phyloP scores from a whole-genome alignment of 2,797 vertebrate species.

The Rhyacichthys aspro region DNA sequence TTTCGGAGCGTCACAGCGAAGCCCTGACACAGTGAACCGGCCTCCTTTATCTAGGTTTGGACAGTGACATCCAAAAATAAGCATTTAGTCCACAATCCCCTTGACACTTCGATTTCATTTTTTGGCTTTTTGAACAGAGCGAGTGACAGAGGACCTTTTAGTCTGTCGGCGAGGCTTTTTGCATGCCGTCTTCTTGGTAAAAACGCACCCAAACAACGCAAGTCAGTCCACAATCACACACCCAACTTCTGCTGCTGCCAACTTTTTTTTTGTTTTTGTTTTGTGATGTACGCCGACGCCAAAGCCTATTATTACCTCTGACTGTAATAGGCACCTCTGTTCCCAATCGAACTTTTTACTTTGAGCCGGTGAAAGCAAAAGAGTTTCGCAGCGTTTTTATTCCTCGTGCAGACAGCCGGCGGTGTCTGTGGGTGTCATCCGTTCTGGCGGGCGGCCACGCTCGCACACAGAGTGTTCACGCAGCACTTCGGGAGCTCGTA shows the following conservation, averaged over 20 bases:
- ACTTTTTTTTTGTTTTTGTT: constrained; percentile 45
- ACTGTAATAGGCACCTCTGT: constrained; percentile 74
- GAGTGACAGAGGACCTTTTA: constrained; percentile 29
- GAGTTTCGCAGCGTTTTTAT: constrained; percentile 58
- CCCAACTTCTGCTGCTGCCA: constrained; percentile 24
- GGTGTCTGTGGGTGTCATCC: constrained; percentile 54
- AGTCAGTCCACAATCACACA: constrained; percentile 16
- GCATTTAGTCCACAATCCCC: constrained; percentile 22
- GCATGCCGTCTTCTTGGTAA: constrained; percentile 51
- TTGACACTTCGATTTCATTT: constrained; percentile 20
- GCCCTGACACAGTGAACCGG: constrained; percentile 12
- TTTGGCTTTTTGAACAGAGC: constrained; percentile 11
- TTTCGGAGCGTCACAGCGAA: background rate
- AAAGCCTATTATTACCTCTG: constrained; percentile 73
- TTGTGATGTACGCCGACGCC: constrained; percentile 57
- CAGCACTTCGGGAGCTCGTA: constrained; percentile 51
- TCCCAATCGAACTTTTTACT: constrained; percentile 71
- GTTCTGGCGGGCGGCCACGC: constrained; percentile 49
- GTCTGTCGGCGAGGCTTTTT: constrained; percentile 30
- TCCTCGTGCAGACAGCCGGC: constrained; percentile 31
- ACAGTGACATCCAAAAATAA: constrained; percentile 27
- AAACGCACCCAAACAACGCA: constrained; percentile 60
- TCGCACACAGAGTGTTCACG: constrained; percentile 58
- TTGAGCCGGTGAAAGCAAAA: constrained; percentile 64
- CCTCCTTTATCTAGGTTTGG: background rate